Evolutionary conservation across 2,797 vertebrate species (phyloP).

Genomic region (Hyperoplus immaculatus): DNA sequence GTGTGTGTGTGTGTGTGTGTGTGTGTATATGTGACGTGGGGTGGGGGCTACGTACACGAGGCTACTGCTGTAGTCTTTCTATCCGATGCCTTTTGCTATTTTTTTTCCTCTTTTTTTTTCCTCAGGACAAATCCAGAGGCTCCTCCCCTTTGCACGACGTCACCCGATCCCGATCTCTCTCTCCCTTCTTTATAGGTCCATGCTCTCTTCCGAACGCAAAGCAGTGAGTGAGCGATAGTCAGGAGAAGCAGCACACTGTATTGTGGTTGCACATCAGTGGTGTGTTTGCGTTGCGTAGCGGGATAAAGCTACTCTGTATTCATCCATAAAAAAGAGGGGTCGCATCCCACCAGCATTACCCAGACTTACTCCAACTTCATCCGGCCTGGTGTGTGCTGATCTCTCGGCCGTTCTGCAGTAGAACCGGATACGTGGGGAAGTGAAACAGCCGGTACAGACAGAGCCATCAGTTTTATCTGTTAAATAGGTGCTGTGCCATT

Average conservation of each 20-base stretch:
- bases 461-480: slow-evolving; percentile 39
- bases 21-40: no score
- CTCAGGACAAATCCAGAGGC: slow-evolving; percentile 72
- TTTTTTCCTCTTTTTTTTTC: slow-evolving; percentile 35
- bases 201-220: no score
- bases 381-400: slow-evolving; percentile 20
- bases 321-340: slow-evolving; percentile 9
- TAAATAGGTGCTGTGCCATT: slow-evolving; percentile 32
- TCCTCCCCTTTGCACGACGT: slow-evolving; percentile 80
- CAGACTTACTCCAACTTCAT: slow-evolving; percentile 66
- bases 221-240: slow-evolving; percentile 70
- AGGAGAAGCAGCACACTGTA: slow-evolving; percentile 56
- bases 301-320: slow-evolving; percentile 39
- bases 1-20: no score
- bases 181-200: no score
- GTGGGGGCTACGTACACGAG: no score
- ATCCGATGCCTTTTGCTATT: neutral
- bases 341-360: slow-evolving; percentile 29
- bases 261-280: slow-evolving; percentile 71
- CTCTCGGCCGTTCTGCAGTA: slow-evolving; percentile 29
- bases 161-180: slow-evolving; percentile 78
- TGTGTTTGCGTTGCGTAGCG: slow-evolving; percentile 42
- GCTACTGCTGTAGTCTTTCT: slow-evolving; percentile 14
- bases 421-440: slow-evolving; percentile 55
- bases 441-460: slow-evolving; percentile 22